Evolutionary conservation across 2,797 vertebrate genomes (phyloP), one percentile per base, ranked within the genome.

Genomic region (Gambusia yucatana): DNA sequence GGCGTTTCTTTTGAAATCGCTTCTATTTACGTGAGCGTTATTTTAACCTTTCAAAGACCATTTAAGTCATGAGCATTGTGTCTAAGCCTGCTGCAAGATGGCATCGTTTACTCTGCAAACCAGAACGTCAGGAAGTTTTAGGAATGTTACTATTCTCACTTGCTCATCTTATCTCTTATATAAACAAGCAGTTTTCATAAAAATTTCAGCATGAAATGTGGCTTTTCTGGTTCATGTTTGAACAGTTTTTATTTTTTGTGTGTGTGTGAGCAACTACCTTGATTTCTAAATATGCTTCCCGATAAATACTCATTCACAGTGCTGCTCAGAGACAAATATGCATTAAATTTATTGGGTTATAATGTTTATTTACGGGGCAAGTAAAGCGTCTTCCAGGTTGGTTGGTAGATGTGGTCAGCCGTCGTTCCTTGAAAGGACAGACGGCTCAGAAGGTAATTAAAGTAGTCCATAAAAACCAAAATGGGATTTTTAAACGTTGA

Each of bases 301-400:
- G 16, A 43, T 61, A 20, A 43, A 11, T 16, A 44, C 41, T 75
- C 57, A 44, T 1, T 74, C 17, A 2, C 5, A 43, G 52, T 7
- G 0, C 22, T 44, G 39, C 47, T 55, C 25, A 17, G 46, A 30
- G 28, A 50, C 8, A 43, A 48, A 36, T 47, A 16, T 28, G 36
- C 25, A 13, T 50, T 16, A 22, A 17, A 50, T 7, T 55, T 70
- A 70, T 70, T 28, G 6, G 10, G 16, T 20, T 16, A 69, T 50
- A 48, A 76, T 16, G 73, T 61, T 20, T 17, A 76, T 65, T 76
- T 47, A 43, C 39, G 20, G n/a, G 76, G 8, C 20, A 41, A 57
- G 22, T 43, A 13, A 28, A 44, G 2, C 17, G 20, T 22, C 30
- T 70, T 52, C 6, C 6, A 55, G 28, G 30, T n/a, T 43, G 33